Base-by-base conservation (phyloP, 2,888 invertebrate genomes). In the Apoda limacodes region DNA sequence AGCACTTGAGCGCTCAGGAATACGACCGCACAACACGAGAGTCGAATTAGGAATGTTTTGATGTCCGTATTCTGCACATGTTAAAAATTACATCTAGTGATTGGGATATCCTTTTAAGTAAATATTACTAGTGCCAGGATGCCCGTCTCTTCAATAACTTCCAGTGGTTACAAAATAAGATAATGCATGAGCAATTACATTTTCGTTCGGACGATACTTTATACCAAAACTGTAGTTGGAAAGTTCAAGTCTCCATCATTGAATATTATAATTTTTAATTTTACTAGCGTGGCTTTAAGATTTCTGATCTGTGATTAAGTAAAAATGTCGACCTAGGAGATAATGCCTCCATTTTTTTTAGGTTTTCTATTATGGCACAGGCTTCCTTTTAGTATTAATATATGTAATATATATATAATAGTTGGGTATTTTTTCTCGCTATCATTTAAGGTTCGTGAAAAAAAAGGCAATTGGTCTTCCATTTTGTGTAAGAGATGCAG, bases 141-240 rank as follows among this genome's bases (percentile, higher is more conserved):
- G n/a, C n/a, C n/a, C n/a, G n/a, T n/a, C n/a, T n/a, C n/a, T n/a
- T n/a, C n/a, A n/a, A n/a, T n/a, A n/a, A n/a, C n/a, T n/a, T n/a
- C n/a, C n/a, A n/a, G n/a, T n/a, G n/a, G n/a, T n/a, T n/a, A n/a
- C n/a, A n/a, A n/a, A n/a, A n/a, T n/a, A n/a, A n/a, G n/a, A n/a
- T n/a, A n/a, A n/a, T n/a, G n/a, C n/a, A n/a, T n/a, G n/a, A n/a
- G n/a, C n/a, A n/a, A n/a, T n/a, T n/a, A n/a, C n/a, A n/a, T n/a
- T n/a, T n/a, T n/a, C n/a, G n/a, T n/a, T n/a, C n/a, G 42, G 45
- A 13, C 39, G 22, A 19, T 46, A 46, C 13, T 41, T 34, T n/a
- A 45, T 41, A 13, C 45, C 44, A 14, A 39, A 45, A 13, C 39
- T 40, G 12, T 32, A 48, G 12, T 28, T 28, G 1, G 45, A 31